Base-by-base conservation (phyloP, 1,140 invertebrate species). In the Philaenus spumarius region DNA sequence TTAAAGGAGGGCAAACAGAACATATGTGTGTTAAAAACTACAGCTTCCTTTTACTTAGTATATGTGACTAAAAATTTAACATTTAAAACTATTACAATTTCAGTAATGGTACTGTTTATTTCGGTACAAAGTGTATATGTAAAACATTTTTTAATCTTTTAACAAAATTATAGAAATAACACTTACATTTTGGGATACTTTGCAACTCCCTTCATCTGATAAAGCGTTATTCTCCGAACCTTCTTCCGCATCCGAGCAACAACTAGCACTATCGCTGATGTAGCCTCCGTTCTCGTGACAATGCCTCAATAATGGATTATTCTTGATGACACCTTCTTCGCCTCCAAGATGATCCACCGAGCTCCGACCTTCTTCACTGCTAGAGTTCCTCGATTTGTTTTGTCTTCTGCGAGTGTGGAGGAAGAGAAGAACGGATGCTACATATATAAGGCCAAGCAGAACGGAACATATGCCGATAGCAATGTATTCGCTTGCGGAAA, bases 381-480 rank as follows among this genome's bases (percentile, higher is more conserved):
- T 30, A 30, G 26, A 3, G 45, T 47, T 15, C 22, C 20, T 47
- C 4, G 15, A 19, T 35, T 59, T 42, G 37, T 35, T 43, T 39
- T 64, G 45, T 34, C 50, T 51, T 39, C 58, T 73, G 61, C 82
- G 79, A 47, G 86, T 80, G 64, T 89, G 86, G 6, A 93, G 69
- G 67, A 90, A 93, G 0, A 91, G 75, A 19, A 89, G 84, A 4
- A 93, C 83, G 12, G 88, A 90, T 0, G 86, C 83, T 2, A 92
- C 82, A 65, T 93, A 93, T 62, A 90, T 86, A 12, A 93, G 73
- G 0, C 88, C 89, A 3, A 93, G 73, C 1, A 91, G 74, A 30
- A 90, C 75, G 1, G 87, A 87, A 62, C 86, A 88, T 9, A 90
- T 77, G 11, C 85, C 89, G 43, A 93, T 90, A 0, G 88, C 86